These are phyloP conservation scores for Sarcophaga rosellei DNA, from an alignment of 2,888 invertebrate genomes.

Conservation along the genomic window DNA sequence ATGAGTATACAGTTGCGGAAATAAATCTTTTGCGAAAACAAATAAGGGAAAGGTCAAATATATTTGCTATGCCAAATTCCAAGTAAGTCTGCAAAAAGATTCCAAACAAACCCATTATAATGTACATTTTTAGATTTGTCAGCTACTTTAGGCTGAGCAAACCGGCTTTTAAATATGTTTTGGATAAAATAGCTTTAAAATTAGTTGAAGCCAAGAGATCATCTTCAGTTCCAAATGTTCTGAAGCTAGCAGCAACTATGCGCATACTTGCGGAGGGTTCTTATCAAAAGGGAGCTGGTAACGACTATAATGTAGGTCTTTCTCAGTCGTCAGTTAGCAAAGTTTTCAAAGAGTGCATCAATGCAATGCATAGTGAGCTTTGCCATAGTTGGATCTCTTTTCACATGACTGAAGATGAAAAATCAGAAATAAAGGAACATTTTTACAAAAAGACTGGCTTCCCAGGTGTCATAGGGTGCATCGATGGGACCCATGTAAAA, in stretches of 20 bases:
- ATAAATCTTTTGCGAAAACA: background rate
- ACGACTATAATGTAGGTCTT: too few species aligned
- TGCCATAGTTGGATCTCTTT: slow-evolving; percentile 22
- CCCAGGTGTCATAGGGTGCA: slow-evolving; percentile 9
- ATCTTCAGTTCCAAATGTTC: slow-evolving; percentile 11
- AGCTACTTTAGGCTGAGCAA: background rate
- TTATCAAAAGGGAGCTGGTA: slow-evolving; percentile 27
- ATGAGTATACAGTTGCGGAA: background rate
- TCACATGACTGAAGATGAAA: slow-evolving; percentile 21
- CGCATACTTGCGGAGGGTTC: slow-evolving; percentile 9
- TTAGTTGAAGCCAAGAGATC: slow-evolving; percentile 7
- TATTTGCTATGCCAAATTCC: slow-evolving; percentile 1
- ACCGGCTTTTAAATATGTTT: slow-evolving; percentile 5
- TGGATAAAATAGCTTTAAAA: slow-evolving; percentile 6
- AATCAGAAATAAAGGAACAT: background rate
- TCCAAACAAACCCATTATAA: too few species aligned
- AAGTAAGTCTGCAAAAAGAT: too few species aligned
- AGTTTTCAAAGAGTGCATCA: slow-evolving; percentile 12
- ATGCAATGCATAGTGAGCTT: slow-evolving; percentile 20
- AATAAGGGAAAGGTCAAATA: background rate
- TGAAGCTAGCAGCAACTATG: slow-evolving; percentile 17
- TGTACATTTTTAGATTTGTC: background rate
- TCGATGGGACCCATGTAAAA: slow-evolving; percentile 16
- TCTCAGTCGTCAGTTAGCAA: slow-evolving; percentile 26
- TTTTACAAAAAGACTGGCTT: background rate